These are phyloP conservation scores for Ceratosolen solmsi DNA, from an alignment of 1,140 invertebrate genomes.

Conservation along the genomic window DNA sequence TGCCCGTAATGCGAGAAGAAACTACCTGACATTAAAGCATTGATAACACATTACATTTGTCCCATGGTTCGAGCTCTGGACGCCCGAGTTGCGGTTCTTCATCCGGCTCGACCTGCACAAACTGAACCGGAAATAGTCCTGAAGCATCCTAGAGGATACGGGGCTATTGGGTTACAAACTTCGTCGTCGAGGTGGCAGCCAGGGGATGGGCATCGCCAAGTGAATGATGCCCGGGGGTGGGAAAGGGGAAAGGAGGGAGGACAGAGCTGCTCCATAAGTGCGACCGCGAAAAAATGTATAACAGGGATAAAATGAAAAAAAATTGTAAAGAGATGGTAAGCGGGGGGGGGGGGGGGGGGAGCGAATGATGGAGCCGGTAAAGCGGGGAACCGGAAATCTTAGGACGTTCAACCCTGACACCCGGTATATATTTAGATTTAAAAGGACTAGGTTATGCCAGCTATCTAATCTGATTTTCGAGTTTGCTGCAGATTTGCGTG, in stretches of 20 bases:
- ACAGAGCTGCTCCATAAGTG: not conserved
- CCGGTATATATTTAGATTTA: conserved; percentile 68
- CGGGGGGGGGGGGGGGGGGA: conserved; percentile 53
- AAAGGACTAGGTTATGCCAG: conserved; percentile 57
- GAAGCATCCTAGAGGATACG: conserved; percentile 71
- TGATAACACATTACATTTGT: conserved; percentile 23
- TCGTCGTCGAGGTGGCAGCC: conserved; percentile 36
- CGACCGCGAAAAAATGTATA: conserved; percentile 9
- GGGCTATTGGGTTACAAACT: conserved; percentile 70
- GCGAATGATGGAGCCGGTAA: not conserved
- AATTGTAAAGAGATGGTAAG: conserved; percentile 57
- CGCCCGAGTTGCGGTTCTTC: conserved; percentile 69
- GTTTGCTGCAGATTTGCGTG: not conserved
- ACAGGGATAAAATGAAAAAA: conserved; percentile 17
- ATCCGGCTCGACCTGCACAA: conserved; percentile 65
- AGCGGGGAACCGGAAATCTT: conserved; percentile 68
- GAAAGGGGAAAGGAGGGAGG: conserved; percentile 31
- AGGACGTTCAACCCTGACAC: conserved; percentile 69
- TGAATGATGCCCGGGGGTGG: conserved; percentile 56
- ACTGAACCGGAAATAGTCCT: conserved; percentile 71
- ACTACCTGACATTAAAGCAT: conserved; percentile 5
- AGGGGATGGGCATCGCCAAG: conserved; percentile 3
- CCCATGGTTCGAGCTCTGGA: not conserved
- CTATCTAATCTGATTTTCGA: conserved; percentile 59
- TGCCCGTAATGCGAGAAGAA: conserved; percentile 32